Conservation (phyloP, 2,888 invertebrate species). For the Trachelus troglodyta region DNA sequence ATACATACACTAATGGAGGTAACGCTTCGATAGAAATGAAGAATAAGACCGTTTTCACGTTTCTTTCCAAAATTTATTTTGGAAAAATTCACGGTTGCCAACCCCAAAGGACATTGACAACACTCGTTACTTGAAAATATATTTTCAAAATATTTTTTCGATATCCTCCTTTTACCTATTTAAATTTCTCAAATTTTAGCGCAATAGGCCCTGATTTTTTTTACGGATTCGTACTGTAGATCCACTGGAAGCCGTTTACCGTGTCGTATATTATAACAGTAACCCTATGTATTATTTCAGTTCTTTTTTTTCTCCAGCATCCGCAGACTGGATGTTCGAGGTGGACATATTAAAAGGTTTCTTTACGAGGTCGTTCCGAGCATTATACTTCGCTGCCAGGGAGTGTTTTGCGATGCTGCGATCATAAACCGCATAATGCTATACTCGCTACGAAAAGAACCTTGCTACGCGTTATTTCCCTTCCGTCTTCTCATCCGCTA, state of each 20-base stretch:
- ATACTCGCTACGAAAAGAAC: conserved; percentile 31
- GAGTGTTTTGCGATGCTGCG: conserved; percentile 40
- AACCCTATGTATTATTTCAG: background rate
- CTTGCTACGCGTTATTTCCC: conserved; percentile 30
- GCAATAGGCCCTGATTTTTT: background rate
- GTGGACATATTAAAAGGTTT: conserved; percentile 56
- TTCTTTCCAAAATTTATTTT: background rate
- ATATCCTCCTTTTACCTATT: too few species aligned
- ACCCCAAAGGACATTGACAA: background rate
- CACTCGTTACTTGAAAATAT: background rate
- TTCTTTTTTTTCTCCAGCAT: background rate
- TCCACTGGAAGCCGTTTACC: background rate
- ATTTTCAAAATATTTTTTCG: background rate
- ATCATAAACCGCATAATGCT: conserved; percentile 52
- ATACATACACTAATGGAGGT: too few species aligned
- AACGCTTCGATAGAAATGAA: background rate
- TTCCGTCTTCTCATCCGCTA: conserved; percentile 13
- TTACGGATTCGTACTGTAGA: background rate
- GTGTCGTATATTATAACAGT: background rate
- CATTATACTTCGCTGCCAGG: conserved; percentile 43
- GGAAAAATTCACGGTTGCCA: background rate
- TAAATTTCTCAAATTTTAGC: too few species aligned
- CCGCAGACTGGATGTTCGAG: conserved; percentile 21
- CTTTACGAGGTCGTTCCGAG: conserved; percentile 58
- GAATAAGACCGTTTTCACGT: background rate